Evolutionary conservation across 2,113 vertebrate species (phyloP), one percentile per base, ranked within the genome.

Genomic region (Otus sunia): DNA sequence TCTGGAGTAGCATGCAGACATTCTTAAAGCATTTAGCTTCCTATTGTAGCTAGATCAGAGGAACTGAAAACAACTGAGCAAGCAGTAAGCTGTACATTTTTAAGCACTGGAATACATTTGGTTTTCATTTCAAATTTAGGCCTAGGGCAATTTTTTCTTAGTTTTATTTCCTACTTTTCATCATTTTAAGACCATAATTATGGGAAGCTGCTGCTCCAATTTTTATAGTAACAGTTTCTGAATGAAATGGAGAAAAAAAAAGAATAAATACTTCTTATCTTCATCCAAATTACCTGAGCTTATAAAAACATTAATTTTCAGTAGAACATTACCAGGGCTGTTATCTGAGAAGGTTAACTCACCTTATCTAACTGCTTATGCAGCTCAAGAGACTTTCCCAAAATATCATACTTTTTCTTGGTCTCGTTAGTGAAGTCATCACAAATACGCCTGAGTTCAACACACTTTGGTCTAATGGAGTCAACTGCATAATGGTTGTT

Each of bases 401-500:
- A 97, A 86, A 99, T 97, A 59, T 99, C 99, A 2, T 97, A 92
- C 91, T 99, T 99, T 95, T 98, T 99, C 98, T 99, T 99, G 94
- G 98, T 98, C 95, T 99, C 99, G 30, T 99, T 99, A 97, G 97
- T 98, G 94, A 99, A 99, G 97, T 99, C 98, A 39, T 99, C 99
- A 53, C 99, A 99, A 96, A 99, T 98, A 47, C 98, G 97, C 79
- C 99, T 98, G 80, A 99, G 99, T 97, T 99, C 99, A 41, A 98
- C 98, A 90, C 99, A 99, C 95, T 99, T 99, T 96, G 99, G 99
- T 90, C 99, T 97, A 76, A 99, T 99, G 77, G 99, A 99, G 95
- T 99, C 99, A 17, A 98, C 98, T 4, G 99, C 99, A 21, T 99
- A 99, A 97, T 99, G 99, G 90, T 99, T 98, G 94, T 98, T 99